Percentiles rank a stretch among this genome's conserved stretches.
Evolutionary conservation across 2,888 invertebrate species (phyloP).

Genomic region (Lepidochitona cinerea): DNA sequence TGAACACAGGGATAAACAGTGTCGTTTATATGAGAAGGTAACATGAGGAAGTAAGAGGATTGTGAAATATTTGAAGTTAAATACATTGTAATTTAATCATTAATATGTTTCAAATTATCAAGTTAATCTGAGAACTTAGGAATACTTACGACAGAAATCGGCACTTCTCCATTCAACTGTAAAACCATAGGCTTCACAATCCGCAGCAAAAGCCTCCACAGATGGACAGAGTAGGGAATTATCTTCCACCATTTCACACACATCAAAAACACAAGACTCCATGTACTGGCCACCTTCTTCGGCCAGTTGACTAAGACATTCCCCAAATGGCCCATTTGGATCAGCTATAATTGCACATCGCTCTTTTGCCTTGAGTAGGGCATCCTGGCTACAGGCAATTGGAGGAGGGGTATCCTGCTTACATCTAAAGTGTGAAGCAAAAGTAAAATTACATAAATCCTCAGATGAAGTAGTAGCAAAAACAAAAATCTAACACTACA

Average conservation of each 20-base stretch:
- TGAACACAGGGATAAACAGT: too few species aligned
- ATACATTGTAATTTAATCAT: too few species aligned
- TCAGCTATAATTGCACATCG: neutral
- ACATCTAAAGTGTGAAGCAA: neutral
- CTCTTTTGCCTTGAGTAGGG: neutral
- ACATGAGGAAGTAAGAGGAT: too few species aligned
- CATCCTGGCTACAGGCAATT: neutral
- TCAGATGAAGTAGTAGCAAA: too few species aligned
- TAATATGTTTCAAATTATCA: neutral
- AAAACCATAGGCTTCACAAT: constrained; percentile 30
- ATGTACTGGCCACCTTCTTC: constrained; percentile 20
- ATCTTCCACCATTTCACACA: constrained; percentile 26
- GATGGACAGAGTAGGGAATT: constrained; percentile 21
- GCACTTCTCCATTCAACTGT: constrained; percentile 26
- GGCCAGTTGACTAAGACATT: constrained; percentile 19
- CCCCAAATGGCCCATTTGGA: constrained; percentile 16
- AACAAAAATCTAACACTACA: too few species aligned
- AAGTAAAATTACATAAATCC: too few species aligned
- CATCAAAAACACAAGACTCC: constrained; percentile 30
- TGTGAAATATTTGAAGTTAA: too few species aligned
- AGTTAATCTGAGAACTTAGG: neutral
- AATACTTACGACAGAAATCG: constrained; percentile 27
- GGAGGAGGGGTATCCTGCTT: neutral
- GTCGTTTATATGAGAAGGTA: too few species aligned
- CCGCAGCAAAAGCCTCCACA: constrained; percentile 31